These are phyloP conservation scores for Maniola jurtina DNA, from an alignment of 1,140 invertebrate genomes.

Conservation along the genomic window DNA sequence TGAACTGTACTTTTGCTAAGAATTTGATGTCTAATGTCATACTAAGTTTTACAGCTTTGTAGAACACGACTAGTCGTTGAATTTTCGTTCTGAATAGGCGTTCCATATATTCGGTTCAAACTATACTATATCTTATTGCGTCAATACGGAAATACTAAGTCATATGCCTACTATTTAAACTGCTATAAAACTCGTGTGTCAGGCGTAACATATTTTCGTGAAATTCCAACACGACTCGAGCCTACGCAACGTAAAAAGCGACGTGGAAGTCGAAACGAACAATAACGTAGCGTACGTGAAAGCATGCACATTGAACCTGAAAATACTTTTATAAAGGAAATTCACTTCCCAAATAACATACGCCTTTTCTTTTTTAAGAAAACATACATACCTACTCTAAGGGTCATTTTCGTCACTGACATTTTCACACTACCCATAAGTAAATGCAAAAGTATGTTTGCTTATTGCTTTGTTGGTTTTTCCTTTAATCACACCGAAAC, in stretches of 20 bases:
- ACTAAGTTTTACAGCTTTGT: no score
- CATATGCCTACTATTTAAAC: neutral
- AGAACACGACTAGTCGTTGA: no score
- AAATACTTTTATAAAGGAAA: slow-evolving; percentile 21
- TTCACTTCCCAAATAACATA: slow-evolving; percentile 8
- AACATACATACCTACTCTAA: neutral
- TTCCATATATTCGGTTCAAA: no score
- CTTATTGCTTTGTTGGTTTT: no score
- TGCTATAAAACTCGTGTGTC: neutral
- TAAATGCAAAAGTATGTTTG: no score
- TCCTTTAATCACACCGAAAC: no score
- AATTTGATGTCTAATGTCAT: no score
- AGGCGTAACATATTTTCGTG: slow-evolving; percentile 21
- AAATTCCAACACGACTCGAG: slow-evolving; percentile 20
- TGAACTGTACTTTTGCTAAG: no score
- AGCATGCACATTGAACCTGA: slow-evolving; percentile 14
- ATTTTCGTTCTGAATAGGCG: no score
- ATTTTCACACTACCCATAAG: neutral
- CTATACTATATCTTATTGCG: no score
- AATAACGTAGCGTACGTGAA: slow-evolving; percentile 26
- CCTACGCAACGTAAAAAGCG: slow-evolving; percentile 21
- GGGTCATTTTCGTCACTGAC: no score
- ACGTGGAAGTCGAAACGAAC: slow-evolving; percentile 13
- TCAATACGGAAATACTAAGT: no score
- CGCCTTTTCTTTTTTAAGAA: slow-evolving; percentile 3